Conservation (phyloP, 30 jellyfish, hydroid and myxozoan genomes). For the Turritopsis dohrnii region DNA sequence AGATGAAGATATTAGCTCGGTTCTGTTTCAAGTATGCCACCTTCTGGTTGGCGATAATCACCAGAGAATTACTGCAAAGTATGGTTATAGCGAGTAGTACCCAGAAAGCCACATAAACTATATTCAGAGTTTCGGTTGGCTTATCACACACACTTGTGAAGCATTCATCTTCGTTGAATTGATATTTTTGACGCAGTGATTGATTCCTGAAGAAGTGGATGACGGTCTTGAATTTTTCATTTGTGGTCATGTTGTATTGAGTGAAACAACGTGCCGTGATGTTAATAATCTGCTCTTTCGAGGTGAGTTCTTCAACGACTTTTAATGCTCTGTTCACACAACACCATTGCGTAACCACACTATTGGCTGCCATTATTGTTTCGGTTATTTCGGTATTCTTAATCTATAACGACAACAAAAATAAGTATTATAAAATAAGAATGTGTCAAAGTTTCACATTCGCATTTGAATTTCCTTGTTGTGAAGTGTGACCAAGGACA, state of each 20-base stretch:
- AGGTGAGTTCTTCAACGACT: background rate
- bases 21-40: background rate
- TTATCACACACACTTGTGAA: background rate
- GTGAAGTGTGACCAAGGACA: no score
- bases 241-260: background rate
- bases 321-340: slow-evolving; percentile 1
- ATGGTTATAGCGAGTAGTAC: background rate
- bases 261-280: background rate
- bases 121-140: background rate
- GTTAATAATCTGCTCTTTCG: background rate
- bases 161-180: background rate
- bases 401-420: background rate
- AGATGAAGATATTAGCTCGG: slow-evolving; percentile 59
- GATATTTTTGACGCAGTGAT: background rate
- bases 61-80: slow-evolving; percentile 9
- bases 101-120: slow-evolving; percentile 22
- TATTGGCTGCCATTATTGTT: background rate
- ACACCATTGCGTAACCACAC: background rate
- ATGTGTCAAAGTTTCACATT: no score
- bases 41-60: slow-evolving; percentile 4
- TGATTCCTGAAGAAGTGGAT: background rate
- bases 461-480: no score
- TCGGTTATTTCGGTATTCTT: background rate
- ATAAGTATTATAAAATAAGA: no score
- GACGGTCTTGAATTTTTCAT: background rate